Percentiles rank a stretch among this genome's conserved stretches.
These are phyloP conservation scores for Spongia lamella DNA, from an alignment of 37 sponge, comb jelly and placozoan species.

Conservation along the genomic window DNA sequence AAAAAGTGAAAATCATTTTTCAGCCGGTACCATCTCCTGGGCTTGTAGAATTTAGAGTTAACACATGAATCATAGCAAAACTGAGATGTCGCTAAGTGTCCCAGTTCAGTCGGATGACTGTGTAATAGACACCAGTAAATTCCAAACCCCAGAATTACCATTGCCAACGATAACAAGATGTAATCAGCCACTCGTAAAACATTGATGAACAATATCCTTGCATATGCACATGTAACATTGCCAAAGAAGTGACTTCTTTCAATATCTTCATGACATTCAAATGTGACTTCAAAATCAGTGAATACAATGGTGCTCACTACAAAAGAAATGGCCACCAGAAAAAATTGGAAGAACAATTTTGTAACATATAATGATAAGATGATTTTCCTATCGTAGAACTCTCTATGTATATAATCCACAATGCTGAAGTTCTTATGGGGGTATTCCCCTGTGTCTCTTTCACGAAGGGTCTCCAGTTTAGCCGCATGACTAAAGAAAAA, in stretches of 20 bases:
- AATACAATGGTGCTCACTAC: not conserved
- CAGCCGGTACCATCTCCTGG: conserved; percentile 1
- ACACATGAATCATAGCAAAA: conserved; percentile 12
- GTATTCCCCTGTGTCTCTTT: conserved; percentile 6
- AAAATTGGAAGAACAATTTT: not conserved
- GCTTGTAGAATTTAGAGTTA: conserved; percentile 1
- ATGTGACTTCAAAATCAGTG: not conserved
- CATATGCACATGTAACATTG: not conserved
- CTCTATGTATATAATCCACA: conserved; percentile 1
- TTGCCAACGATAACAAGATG: not conserved
- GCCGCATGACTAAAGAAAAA: conserved; percentile 14
- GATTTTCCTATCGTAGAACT: conserved; percentile 1
- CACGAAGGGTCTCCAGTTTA: conserved; percentile 9
- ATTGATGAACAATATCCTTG: not conserved
- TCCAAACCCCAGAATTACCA: not conserved
- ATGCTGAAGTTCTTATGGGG: conserved; percentile 11
- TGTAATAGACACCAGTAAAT: not conserved
- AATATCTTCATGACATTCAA: conserved; percentile 7
- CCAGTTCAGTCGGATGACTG: conserved; percentile 9
- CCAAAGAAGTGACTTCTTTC: conserved; percentile 1
- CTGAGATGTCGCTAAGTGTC: not conserved
- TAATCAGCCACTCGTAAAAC: conserved; percentile 4
- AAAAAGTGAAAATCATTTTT: conserved; percentile 10
- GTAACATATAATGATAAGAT: not conserved
- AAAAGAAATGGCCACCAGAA: no score